Percentiles rank a stretch among this genome's conserved stretches.
phyloP scores from a whole-genome alignment of 2,888 invertebrate genomes.

The Heliconius charithonia region DNA sequence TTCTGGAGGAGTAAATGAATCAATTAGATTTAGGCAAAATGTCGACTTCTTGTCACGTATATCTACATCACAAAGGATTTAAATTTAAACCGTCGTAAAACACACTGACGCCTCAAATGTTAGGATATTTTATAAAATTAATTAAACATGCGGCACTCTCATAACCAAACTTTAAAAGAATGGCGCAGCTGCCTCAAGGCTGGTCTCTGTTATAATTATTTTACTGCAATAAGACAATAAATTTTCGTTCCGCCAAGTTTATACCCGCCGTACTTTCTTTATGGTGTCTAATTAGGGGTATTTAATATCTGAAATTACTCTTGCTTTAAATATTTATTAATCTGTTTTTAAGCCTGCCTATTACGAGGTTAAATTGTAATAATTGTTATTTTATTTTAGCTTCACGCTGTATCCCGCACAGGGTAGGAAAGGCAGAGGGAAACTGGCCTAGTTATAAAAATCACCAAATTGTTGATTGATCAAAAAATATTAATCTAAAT shows the following conservation, averaged over 20 bases:
- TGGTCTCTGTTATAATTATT: slow-evolving; percentile 36
- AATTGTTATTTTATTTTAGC: too few species aligned
- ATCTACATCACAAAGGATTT: background rate
- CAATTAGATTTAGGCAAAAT: too few species aligned
- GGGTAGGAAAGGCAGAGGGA: too few species aligned
- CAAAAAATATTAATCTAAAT: too few species aligned
- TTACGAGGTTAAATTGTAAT: background rate
- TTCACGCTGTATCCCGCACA: too few species aligned
- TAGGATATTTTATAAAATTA: slow-evolving; percentile 31
- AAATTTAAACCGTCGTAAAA: background rate
- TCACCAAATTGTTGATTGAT: too few species aligned
- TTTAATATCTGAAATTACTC: background rate
- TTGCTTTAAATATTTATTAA: background rate
- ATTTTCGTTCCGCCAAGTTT: slow-evolving; percentile 26
- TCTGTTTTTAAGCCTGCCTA: background rate
- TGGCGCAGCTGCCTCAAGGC: slow-evolving; percentile 34
- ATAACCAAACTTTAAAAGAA: slow-evolving; percentile 32
- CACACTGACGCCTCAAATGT: background rate
- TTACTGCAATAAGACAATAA: slow-evolving; percentile 41
- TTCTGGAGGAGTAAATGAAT: too few species aligned
- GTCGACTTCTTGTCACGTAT: background rate
- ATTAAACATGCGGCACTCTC: slow-evolving; percentile 35
- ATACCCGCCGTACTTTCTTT: slow-evolving; percentile 1
- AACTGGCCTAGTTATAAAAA: too few species aligned
- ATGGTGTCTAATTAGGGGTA: slow-evolving; percentile 5